These are phyloP conservation scores for Salvelinus fontinalis DNA, from an alignment of 2,113 vertebrate species.

Conservation along the genomic window DNA sequence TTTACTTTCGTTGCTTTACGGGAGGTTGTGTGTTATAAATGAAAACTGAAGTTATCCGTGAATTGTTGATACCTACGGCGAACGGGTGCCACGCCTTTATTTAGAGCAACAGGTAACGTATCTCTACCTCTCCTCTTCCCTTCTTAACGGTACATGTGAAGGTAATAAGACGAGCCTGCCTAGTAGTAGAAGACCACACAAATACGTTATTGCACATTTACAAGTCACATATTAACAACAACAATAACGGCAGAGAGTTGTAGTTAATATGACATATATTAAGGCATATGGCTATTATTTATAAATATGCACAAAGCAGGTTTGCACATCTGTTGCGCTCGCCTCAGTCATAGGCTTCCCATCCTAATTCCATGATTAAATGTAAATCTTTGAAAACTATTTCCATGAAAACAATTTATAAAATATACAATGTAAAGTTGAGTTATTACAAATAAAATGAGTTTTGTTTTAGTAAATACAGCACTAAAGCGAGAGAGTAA, in stretches of 20 bases:
- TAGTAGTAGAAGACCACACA: too few relatives aligned
- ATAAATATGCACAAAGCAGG: not conserved
- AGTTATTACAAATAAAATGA: too few relatives aligned
- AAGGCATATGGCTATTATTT: not conserved
- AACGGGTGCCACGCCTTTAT: conserved; percentile 72
- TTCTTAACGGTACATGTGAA: not conserved
- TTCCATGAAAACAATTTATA: too few relatives aligned
- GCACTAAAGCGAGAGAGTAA: too few relatives aligned
- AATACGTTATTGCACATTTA: not conserved
- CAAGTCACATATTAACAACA: not conserved
- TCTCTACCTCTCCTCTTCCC: not conserved
- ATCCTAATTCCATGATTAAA: not conserved
- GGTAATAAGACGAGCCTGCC: not conserved
- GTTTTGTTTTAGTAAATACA: too few relatives aligned
- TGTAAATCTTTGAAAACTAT: not conserved
- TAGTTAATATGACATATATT: not conserved
- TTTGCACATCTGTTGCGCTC: not conserved
- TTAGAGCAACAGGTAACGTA: conserved; percentile 68
- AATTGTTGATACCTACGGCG: conserved; percentile 66
- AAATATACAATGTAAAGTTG: too few relatives aligned
- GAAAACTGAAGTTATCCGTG: conserved; percentile 55
- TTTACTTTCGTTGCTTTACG: conserved; percentile 21
- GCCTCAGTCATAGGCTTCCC: not conserved
- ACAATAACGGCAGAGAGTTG: not conserved
- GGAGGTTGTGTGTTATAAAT: conserved; percentile 55